phyloP scores from a whole-genome alignment of 2,797 vertebrate genomes.

The Karalla daura region DNA sequence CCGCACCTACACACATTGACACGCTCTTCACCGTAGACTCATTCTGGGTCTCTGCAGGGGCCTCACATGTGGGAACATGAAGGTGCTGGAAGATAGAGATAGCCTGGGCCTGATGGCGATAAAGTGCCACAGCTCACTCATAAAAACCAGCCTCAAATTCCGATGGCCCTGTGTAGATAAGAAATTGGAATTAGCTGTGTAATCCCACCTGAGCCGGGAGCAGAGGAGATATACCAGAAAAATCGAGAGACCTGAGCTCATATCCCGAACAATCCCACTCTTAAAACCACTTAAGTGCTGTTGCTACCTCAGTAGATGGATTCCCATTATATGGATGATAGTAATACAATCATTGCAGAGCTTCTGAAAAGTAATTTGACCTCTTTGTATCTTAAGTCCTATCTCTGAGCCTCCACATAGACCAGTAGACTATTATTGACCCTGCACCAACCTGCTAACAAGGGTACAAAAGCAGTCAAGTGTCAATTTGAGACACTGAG shows the following conservation, averaged over 20 bases:
- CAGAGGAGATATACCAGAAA: slow-evolving; percentile 23
- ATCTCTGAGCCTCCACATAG: not conserved
- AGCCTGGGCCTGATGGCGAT: slow-evolving; percentile 11
- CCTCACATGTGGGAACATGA: not conserved
- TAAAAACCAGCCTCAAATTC: slow-evolving; percentile 25
- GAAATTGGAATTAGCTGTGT: slow-evolving; percentile 49
- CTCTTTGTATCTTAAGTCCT: not conserved
- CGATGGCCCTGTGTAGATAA: slow-evolving; percentile 52
- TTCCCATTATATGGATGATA: not conserved
- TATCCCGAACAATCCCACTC: slow-evolving; percentile 24
- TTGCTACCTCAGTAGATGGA: slow-evolving; percentile 5
- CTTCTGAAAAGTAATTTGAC: slow-evolving; percentile 2
- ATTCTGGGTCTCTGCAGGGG: slow-evolving; percentile 7
- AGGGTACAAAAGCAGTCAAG: slow-evolving; percentile 25
- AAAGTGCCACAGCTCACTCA: slow-evolving; percentile 13
- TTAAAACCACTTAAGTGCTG: slow-evolving; percentile 7
- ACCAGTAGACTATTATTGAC: slow-evolving; percentile 8
- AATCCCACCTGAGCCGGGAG: slow-evolving; percentile 50
- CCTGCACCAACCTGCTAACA: slow-evolving; percentile 14
- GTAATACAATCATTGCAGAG: not conserved
- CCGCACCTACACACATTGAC: not conserved
- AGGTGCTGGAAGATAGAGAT: slow-evolving; percentile 18
- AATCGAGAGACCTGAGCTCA: slow-evolving; percentile 1
- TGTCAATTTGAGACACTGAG: slow-evolving; percentile 6
- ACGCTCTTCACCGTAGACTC: not conserved